Conservation (phyloP, 1,140 invertebrate genomes). For the Macrocentrus cingulum region DNA sequence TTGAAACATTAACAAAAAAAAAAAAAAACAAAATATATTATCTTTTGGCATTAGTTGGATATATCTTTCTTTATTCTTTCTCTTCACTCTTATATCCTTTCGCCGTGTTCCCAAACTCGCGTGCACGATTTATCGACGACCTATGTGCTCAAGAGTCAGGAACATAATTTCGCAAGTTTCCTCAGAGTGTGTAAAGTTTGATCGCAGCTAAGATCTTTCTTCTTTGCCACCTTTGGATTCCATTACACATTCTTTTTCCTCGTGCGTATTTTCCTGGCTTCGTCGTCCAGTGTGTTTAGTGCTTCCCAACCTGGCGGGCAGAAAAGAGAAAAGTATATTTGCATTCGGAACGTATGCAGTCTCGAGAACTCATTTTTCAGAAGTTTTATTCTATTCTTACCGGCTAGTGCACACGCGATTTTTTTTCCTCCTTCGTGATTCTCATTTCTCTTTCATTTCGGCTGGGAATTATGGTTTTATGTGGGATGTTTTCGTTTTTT, state of each 20-base stretch:
- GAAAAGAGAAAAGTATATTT: conserved; percentile 28
- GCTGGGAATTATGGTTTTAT: background rate
- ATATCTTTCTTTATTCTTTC: background rate
- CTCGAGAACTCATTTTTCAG: conserved; percentile 30
- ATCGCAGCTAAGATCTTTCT: conserved; percentile 13
- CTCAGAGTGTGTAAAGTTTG: conserved; percentile 15
- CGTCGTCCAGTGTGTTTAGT: conserved; percentile 27
- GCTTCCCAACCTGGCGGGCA: conserved; percentile 1
- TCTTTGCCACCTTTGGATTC: conserved; percentile 10
- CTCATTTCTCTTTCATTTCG: background rate
- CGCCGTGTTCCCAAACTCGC: background rate
- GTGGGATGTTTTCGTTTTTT: too few relatives aligned
- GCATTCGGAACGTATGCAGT: conserved; percentile 33
- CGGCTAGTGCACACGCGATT: conserved; percentile 8
- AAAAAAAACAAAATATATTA: too few relatives aligned
- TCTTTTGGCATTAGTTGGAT: too few relatives aligned
- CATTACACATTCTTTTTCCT: conserved; percentile 11
- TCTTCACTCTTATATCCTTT: background rate
- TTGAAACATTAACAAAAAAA: too few relatives aligned
- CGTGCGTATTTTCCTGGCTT: background rate
- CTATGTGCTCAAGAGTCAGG: conserved; percentile 6
- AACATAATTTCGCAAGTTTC: conserved; percentile 19
- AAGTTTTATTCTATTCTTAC: conserved; percentile 17
- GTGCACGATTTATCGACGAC: conserved; percentile 14
- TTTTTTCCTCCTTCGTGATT: background rate